Conservation (phyloP, 1,140 invertebrate genomes). For the Whitmania pigra region DNA sequence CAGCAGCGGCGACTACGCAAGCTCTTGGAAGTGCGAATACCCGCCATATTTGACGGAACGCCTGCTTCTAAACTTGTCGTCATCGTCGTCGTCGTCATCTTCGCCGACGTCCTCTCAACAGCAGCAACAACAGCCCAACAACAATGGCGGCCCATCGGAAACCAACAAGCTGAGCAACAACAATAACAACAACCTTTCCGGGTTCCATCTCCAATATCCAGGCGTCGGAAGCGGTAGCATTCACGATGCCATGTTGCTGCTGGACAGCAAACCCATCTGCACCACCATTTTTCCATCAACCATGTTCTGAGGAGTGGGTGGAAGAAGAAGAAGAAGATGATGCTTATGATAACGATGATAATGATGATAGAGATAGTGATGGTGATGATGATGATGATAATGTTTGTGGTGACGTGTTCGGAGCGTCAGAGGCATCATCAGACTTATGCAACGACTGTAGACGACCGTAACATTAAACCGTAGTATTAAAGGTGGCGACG, state of each 20-base stretch:
- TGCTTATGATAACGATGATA: too few species aligned
- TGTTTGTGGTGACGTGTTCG: too few species aligned
- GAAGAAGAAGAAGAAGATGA: too few species aligned
- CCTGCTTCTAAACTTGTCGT: background rate
- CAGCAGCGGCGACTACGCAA: background rate
- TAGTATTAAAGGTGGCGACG: too few species aligned
- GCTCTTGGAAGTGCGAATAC: background rate
- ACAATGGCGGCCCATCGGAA: background rate
- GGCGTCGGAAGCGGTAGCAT: background rate
- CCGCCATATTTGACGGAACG: conserved; percentile 5
- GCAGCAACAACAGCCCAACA: conserved; percentile 18
- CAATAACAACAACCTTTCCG: background rate
- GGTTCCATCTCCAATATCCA: too few species aligned
- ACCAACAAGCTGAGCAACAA: conserved; percentile 1
- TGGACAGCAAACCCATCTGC: conserved; percentile 10
- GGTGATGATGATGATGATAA: too few species aligned
- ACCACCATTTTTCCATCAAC: conserved; percentile 3
- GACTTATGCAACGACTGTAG: too few species aligned
- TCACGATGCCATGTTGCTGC: background rate
- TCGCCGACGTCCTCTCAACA: conserved; percentile 13
- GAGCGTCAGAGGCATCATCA: too few species aligned
- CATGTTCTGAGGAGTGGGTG: background rate
- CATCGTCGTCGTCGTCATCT: conserved; percentile 7
- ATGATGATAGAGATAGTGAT: too few species aligned
- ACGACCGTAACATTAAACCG: too few species aligned